Evolutionary conservation across 2,888 invertebrate species (phyloP), one percentile per base, ranked within the genome.

Genomic region (Argynnis bischoffii): DNA sequence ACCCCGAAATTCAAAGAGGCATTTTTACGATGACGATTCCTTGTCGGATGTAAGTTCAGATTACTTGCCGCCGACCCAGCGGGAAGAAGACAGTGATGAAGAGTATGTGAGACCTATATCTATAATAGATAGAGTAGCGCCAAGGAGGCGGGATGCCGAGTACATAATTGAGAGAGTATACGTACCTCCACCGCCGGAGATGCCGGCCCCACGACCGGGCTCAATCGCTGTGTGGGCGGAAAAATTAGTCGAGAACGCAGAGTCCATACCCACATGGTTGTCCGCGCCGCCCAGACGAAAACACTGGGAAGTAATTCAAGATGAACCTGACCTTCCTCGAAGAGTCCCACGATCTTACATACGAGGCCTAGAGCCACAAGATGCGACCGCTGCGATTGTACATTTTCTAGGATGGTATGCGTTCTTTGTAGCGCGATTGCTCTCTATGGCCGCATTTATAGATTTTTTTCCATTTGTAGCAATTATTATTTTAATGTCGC

Each of bases 351-450:
- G 91, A 59, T 90, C 86, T 50, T 95, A 89, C 63, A 91, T 94
- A 74, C 90, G 95, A 75, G 96, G 96, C 8, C 90, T 97, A 11
- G 95, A 96, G 72, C 96, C 96, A 72, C 96, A 96, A 76, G 96
- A 97, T 77, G 93, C 95, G 1, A 93, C 95, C 0, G 96, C 95
- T 14, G 94, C 94, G 75, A 81, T 95, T 6, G 89, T 96, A 4
- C 93, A 95, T 35, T 96, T 95, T 79, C 83, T 95, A n/a, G 96
- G 96, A 81, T 97, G 97, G 97, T 95, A 96, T 72, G 89, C 95
- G 55, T 97, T 96, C 80, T 94, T 96, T 59, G 80, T 95, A n/a
- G 94, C 95, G 53, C 93, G 97, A 57, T 92, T 96, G 85, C 87
- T 96, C 60, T 94, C 96, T 35, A 93, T 97, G 55, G 94, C 95